These are phyloP conservation scores for Drosophila santomea DNA, from an alignment of 1,140 invertebrate genomes.

Conservation along the genomic window DNA sequence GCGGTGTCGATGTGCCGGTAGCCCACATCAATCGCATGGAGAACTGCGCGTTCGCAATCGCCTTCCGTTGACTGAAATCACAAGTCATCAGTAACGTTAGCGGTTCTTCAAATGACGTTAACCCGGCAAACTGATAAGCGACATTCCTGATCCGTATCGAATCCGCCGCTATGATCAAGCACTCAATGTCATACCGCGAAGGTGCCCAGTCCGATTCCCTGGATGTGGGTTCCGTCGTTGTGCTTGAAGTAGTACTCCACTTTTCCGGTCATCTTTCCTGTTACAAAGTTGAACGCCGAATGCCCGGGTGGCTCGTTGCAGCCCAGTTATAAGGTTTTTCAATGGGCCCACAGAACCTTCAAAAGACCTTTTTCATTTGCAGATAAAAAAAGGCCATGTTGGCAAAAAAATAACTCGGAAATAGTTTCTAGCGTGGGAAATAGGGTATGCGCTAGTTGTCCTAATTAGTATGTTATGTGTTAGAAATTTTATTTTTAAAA, in stretches of 20 bases:
- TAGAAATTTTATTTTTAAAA: too few species aligned
- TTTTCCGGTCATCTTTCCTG: conserved; percentile 58
- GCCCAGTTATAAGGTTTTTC: not conserved
- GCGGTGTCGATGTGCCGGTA: conserved; percentile 97
- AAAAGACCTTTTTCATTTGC: conserved; percentile 9
- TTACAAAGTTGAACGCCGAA: conserved; percentile 40
- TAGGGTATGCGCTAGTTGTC: too few species aligned
- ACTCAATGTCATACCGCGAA: conserved; percentile 88
- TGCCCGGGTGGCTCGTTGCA: not conserved
- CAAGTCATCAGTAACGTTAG: conserved; percentile 18
- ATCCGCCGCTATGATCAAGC: conserved; percentile 86
- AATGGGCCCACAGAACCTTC: conserved; percentile 38
- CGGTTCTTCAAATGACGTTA: conserved; percentile 4
- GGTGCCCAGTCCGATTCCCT: conserved; percentile 90
- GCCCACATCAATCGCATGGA: conserved; percentile 91
- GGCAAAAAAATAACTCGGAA: not conserved
- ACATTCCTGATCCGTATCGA: conserved; percentile 14
- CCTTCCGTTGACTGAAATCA: conserved; percentile 85
- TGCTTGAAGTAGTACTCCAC: conserved; percentile 84
- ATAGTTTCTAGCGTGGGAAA: not conserved
- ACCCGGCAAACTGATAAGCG: conserved; percentile 31
- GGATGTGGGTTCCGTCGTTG: conserved; percentile 89
- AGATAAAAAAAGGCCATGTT: not conserved
- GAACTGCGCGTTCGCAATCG: conserved; percentile 88
- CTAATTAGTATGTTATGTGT: too few species aligned